These are phyloP conservation scores for Larimichthys crocea DNA, from an alignment of 2,113 vertebrate species.

Conservation along the genomic window DNA sequence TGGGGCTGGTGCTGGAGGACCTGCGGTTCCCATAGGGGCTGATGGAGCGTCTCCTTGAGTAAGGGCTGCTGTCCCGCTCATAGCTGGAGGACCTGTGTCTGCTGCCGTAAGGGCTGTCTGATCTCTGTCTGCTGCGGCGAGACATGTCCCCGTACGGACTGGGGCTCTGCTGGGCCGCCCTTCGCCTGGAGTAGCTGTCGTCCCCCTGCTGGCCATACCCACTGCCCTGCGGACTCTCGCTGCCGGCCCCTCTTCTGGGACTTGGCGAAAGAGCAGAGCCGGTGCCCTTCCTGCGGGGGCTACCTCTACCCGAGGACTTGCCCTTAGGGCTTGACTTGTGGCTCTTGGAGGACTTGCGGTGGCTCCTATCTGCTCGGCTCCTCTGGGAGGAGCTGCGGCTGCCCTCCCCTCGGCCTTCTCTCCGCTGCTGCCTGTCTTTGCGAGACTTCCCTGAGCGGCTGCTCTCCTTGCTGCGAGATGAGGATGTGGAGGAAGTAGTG, in stretches of 20 bases:
- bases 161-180: slow-evolving; percentile 88
- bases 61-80: slow-evolving; percentile 93
- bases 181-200: slow-evolving; percentile 86
- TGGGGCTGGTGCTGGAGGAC: slow-evolving; percentile 94
- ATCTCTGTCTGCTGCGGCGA: slow-evolving; percentile 89
- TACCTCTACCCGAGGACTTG: slow-evolving; percentile 85
- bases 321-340: slow-evolving; percentile 93
- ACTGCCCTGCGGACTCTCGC: slow-evolving; percentile 86
- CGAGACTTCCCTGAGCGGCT: slow-evolving; percentile 86
- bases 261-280: slow-evolving; percentile 86
- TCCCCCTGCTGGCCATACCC: slow-evolving; percentile 87
- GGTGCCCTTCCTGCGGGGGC: slow-evolving; percentile 86
- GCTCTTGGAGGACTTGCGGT: slow-evolving; percentile 92
- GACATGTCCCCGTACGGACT: slow-evolving; percentile 90
- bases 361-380: slow-evolving; percentile 87
- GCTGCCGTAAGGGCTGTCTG: slow-evolving; percentile 90
- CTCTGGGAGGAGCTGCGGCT: slow-evolving; percentile 83
- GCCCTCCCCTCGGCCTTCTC: slow-evolving; percentile 77
- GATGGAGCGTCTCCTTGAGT: slow-evolving; percentile 89
- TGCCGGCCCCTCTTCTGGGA: slow-evolving; percentile 78
- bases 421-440: slow-evolving; percentile 90
- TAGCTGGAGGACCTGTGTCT: slow-evolving; percentile 95
- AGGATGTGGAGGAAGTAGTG: slow-evolving; percentile 81
- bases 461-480: slow-evolving; percentile 83
- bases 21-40: slow-evolving; percentile 93